These are phyloP conservation scores for Xerus inauris DNA, from an alignment of 2,113 vertebrate genomes.

Conservation along the genomic window DNA sequence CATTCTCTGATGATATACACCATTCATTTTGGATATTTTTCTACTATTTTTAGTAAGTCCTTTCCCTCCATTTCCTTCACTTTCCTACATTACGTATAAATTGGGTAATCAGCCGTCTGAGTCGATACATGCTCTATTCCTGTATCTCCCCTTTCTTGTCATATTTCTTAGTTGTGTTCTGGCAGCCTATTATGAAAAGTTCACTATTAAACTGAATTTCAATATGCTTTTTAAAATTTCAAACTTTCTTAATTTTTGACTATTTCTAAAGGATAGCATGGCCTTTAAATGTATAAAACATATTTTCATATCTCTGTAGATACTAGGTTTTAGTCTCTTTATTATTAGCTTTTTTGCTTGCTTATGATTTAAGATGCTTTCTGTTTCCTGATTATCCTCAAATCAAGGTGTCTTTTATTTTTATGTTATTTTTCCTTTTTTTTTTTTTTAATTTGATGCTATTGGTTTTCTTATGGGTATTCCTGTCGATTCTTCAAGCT, in stretches of 20 bases:
- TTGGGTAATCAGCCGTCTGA: neutral
- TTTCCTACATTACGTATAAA: neutral
- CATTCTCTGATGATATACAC: neutral
- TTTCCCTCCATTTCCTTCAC: neutral
- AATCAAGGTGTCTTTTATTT: slow-evolving; percentile 8
- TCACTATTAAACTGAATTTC: neutral
- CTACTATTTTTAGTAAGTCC: neutral
- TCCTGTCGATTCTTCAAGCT: neutral
- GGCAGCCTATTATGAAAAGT: neutral
- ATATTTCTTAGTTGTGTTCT: slow-evolving; percentile 27
- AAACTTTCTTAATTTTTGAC: neutral
- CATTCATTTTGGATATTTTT: neutral
- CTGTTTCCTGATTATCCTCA: neutral
- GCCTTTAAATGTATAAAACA: neutral
- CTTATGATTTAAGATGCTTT: neutral
- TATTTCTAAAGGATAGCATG: neutral
- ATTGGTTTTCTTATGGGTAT: neutral
- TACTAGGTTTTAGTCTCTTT: neutral
- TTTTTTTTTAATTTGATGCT: neutral
- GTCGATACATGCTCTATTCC: neutral
- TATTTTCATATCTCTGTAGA: neutral
- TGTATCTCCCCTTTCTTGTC: neutral
- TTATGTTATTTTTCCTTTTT: neutral
- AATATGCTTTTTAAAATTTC: slow-evolving; percentile 18
- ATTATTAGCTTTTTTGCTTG: neutral